phyloP scores from a whole-genome alignment of 2,113 vertebrate species.

The Potamarius usumacintae region DNA sequence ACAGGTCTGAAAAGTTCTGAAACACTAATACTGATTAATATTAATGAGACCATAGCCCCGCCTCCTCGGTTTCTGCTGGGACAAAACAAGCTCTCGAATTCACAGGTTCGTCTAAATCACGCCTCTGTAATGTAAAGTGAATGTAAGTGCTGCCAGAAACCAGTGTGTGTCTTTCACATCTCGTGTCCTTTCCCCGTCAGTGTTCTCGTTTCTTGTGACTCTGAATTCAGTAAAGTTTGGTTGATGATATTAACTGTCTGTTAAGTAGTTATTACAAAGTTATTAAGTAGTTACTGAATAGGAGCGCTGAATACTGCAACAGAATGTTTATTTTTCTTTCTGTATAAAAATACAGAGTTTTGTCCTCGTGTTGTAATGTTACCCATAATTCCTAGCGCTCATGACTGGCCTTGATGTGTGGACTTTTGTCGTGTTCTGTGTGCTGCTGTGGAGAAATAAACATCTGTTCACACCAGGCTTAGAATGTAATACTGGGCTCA shows the following conservation, averaged over 20 bases:
- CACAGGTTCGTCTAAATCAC: not conserved
- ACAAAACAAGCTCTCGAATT: too few species aligned
- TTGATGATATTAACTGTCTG: not conserved
- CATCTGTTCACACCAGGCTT: slow-evolving; percentile 41
- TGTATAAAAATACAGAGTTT: not conserved
- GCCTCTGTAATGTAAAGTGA: not conserved
- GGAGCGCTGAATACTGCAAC: not conserved
- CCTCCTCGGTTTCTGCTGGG: not conserved
- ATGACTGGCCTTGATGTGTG: not conserved
- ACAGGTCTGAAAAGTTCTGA: not conserved
- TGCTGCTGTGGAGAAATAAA: slow-evolving; percentile 44
- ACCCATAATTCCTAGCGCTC: not conserved
- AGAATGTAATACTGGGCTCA: slow-evolving; percentile 11
- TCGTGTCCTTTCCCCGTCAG: not conserved
- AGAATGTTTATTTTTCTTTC: not conserved
- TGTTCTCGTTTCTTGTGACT: not conserved
- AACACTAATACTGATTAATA: not conserved
- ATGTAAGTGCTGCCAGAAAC: not conserved
- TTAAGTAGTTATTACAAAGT: not conserved
- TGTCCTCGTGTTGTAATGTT: not conserved
- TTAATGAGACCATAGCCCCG: not conserved
- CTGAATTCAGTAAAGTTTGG: not conserved
- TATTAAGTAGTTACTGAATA: not conserved
- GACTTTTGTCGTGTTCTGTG: slow-evolving; percentile 43
- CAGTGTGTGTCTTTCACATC: not conserved